phyloP scores from a whole-genome alignment of 2,113 vertebrate species.

The Bombycilla garrulus region DNA sequence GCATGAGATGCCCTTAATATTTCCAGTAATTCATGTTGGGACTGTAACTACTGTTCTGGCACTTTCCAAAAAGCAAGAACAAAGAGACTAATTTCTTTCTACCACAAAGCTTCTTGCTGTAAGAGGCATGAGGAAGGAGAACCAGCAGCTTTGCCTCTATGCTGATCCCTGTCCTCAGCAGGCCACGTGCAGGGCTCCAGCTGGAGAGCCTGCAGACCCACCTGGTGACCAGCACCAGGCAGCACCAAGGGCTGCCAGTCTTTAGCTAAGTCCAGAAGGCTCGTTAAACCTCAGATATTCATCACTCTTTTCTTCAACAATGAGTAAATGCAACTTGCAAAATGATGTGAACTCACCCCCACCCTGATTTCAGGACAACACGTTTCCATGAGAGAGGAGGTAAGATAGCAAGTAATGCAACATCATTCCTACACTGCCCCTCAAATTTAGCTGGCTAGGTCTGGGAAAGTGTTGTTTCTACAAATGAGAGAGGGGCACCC shows the following conservation, averaged over 20 bases:
- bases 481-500: fast-evolving
- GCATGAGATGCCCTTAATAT: neutral
- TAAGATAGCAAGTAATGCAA: neutral
- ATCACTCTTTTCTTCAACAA: neutral
- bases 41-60: conserved; percentile 25
- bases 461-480: neutral
- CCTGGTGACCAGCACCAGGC: fast-evolving
- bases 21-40: conserved; percentile 25
- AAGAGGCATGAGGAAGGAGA: neutral
- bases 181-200: fast-evolving
- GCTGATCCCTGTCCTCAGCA: neutral
- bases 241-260: neutral
- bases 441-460: neutral
- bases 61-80: neutral
- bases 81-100: neutral
- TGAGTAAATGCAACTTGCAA: neutral
- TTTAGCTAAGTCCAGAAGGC: neutral
- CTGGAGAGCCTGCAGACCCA: neutral
- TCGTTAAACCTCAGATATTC: neutral
- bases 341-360: neutral
- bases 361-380: neutral
- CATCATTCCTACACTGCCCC: neutral
- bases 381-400: neutral
- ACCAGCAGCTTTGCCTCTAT: neutral
- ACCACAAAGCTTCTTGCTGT: neutral